These are phyloP conservation scores for Calameuta pallipes DNA, from an alignment of 2,888 invertebrate species.

Conservation along the genomic window DNA sequence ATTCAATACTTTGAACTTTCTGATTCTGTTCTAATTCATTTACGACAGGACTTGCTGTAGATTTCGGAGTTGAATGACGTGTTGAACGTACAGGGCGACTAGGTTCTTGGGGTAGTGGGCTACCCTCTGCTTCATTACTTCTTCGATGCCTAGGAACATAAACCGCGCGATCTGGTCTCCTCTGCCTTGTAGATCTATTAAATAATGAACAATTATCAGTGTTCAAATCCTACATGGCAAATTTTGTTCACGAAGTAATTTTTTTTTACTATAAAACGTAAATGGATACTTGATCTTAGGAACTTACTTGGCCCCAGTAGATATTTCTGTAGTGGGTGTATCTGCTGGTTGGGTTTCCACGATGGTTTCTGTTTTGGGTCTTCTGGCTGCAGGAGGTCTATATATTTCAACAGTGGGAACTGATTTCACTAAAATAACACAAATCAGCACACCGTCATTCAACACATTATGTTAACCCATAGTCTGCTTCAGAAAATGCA, in stretches of 20 bases:
- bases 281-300: not conserved
- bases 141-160: slow-evolving; percentile 82
- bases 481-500: not conserved
- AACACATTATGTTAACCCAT: not conserved
- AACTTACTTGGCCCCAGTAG: not conserved
- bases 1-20: slow-evolving; percentile 5
- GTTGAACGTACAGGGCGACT: slow-evolving; percentile 16
- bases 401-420: slow-evolving; percentile 67
- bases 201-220: not conserved
- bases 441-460: slow-evolving; percentile 11
- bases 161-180: slow-evolving; percentile 82
- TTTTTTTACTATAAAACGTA: too few relatives aligned
- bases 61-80: slow-evolving; percentile 10
- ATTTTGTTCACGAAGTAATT: not conserved
- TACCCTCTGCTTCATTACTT: slow-evolving; percentile 52
- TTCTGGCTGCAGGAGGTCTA: slow-evolving; percentile 69
- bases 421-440: slow-evolving; percentile 49
- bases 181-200: slow-evolving; percentile 44
- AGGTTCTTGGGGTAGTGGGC: slow-evolving; percentile 25
- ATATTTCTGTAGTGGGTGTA: not conserved
- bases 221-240: not conserved
- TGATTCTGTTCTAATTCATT: slow-evolving; percentile 4
- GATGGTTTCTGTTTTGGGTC: slow-evolving; percentile 31
- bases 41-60: not conserved
- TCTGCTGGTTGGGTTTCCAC: slow-evolving; percentile 15